Evolutionary conservation across 2,888 invertebrate genomes (phyloP).

Genomic region (Tolmerus cingulatus): DNA sequence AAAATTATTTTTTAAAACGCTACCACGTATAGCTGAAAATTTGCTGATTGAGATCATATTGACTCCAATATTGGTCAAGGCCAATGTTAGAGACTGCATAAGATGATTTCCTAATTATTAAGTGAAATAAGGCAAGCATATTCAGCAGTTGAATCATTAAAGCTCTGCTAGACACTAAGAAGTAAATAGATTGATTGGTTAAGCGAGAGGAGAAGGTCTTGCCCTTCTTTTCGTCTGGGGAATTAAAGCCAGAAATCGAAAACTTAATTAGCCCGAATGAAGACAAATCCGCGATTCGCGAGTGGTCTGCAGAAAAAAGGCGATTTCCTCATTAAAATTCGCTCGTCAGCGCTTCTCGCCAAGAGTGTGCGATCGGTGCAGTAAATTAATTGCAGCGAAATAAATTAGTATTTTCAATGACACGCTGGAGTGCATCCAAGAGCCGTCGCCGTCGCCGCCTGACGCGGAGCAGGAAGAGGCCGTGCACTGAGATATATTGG

Average conservation of each 20-base stretch:
- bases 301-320: not conserved
- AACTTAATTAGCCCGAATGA: not conserved
- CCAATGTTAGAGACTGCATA: not conserved
- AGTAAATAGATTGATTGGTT: not conserved
- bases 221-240: not conserved
- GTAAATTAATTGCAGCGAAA: constrained; percentile 12
- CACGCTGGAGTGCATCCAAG: constrained; percentile 22
- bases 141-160: not conserved
- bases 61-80: too few relatives aligned
- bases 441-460: not conserved
- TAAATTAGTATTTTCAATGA: constrained; percentile 11
- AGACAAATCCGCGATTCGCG: not conserved
- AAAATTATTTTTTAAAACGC: too few relatives aligned
- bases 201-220: not conserved
- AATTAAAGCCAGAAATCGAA: not conserved
- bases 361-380: not conserved
- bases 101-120: not conserved
- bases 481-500: constrained; percentile 16
- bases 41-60: too few relatives aligned
- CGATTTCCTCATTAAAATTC: not conserved
- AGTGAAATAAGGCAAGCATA: not conserved
- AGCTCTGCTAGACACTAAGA: not conserved
- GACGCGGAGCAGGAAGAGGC: constrained; percentile 7
- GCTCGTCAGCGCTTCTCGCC: not conserved
- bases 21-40: too few relatives aligned